Conservation (phyloP, 2,797 vertebrate species). For the Peromyscus nudipes region DNA sequence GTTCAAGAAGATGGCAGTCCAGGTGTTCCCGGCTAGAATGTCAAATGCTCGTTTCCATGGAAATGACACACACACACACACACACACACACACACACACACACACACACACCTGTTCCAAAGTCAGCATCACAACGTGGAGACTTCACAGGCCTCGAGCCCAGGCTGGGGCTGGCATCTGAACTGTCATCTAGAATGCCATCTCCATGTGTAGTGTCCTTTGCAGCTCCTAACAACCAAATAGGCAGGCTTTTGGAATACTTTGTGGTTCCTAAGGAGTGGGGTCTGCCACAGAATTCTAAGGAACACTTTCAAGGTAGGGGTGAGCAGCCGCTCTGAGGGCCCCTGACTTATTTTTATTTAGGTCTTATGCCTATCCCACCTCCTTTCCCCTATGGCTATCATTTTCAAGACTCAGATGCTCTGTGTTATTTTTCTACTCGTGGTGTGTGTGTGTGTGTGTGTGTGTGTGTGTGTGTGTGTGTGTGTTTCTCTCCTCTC, state of each 20-base stretch:
- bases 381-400: neutral
- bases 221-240: conserved; percentile 64
- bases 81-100: conserved; percentile 45
- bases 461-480: no score
- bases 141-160: conserved; percentile 26
- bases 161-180: conserved; percentile 43
- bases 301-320: neutral
- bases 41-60: conserved; percentile 77
- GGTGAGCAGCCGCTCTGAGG: neutral
- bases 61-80: conserved; percentile 44
- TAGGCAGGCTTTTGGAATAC: conserved; percentile 36
- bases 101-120: conserved; percentile 56
- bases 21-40: conserved; percentile 72
- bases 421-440: neutral
- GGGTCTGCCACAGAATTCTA: neutral
- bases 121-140: conserved; percentile 30
- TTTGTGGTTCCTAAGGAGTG: neutral
- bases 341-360: neutral
- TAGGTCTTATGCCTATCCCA: neutral
- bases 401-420: neutral
- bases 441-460: neutral
- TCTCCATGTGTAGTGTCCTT: conserved; percentile 52
- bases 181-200: conserved; percentile 49
- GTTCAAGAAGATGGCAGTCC: conserved; percentile 42
- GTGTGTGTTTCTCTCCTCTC: neutral